Evolutionary conservation across 2,888 invertebrate genomes (phyloP).

Genomic region (Andrena praecox): DNA sequence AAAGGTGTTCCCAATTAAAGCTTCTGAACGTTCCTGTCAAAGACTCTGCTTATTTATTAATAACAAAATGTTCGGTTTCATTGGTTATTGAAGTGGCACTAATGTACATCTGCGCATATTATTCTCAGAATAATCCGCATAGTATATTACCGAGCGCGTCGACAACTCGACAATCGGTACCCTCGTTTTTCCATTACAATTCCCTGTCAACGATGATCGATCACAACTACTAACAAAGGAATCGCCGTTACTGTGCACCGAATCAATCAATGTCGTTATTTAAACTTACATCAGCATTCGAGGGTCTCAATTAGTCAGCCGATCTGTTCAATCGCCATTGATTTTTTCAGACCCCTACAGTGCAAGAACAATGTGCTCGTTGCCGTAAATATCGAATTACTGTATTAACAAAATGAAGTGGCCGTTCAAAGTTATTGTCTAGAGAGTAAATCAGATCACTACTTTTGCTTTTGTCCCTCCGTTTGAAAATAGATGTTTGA

Average conservation of each 20-base stretch:
- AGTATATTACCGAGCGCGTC: constrained; percentile 21
- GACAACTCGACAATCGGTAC: constrained; percentile 31
- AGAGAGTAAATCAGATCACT: neutral
- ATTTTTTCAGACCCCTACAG: constrained; percentile 4
- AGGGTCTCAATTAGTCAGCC: constrained; percentile 39
- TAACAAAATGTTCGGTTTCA: constrained; percentile 1
- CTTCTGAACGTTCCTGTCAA: neutral
- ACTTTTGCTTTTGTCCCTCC: too few relatives aligned
- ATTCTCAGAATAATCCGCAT: neutral
- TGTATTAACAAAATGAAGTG: neutral
- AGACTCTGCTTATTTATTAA: neutral
- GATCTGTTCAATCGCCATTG: constrained; percentile 38
- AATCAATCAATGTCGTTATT: constrained; percentile 43
- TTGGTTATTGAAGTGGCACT: neutral
- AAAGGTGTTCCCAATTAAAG: constrained; percentile 2
- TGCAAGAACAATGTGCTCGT: neutral
- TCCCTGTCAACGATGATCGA: constrained; percentile 41
- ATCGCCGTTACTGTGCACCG: constrained; percentile 21
- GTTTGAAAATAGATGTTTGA: too few relatives aligned
- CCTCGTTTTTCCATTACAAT: constrained; percentile 31
- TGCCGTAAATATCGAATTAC: neutral
- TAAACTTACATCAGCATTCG: constrained; percentile 46
- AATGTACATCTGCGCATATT: neutral
- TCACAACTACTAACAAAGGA: constrained; percentile 33
- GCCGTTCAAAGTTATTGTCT: neutral